phyloP scores from a whole-genome alignment of 1,140 invertebrate species.

The Drosophila repleta region DNA sequence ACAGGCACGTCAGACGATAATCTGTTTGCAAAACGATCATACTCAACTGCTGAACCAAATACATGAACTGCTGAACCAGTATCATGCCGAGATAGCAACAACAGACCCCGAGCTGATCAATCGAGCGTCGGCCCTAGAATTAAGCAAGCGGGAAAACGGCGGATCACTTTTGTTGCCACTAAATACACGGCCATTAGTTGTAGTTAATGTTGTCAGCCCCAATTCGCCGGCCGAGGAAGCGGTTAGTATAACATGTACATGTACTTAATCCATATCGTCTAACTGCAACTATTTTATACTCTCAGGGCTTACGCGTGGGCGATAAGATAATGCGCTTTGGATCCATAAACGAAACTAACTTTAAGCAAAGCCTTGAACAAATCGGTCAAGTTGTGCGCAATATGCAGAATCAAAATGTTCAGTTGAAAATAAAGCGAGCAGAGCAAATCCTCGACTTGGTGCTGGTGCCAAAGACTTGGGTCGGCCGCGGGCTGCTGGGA shows the following conservation, averaged over 20 bases:
- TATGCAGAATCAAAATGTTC: constrained; percentile 87
- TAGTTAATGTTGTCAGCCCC: constrained; percentile 89
- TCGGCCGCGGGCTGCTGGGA: constrained; percentile 90
- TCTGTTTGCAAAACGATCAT: constrained; percentile 96
- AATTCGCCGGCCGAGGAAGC: constrained; percentile 92
- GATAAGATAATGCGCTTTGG: constrained; percentile 93
- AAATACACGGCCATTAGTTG: constrained; percentile 86
- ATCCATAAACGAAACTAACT: constrained; percentile 91
- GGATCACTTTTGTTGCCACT: constrained; percentile 20
- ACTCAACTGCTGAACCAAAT: constrained; percentile 94
- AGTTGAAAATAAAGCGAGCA: constrained; percentile 87
- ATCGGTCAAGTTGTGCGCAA: constrained; percentile 89
- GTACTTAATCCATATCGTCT: background rate
- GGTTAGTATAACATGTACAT: constrained; percentile 85
- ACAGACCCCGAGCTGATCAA: constrained; percentile 69
- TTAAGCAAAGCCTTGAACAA: constrained; percentile 87
- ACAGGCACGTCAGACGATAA: constrained; percentile 93
- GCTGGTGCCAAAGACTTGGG: constrained; percentile 89
- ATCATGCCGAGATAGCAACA: constrained; percentile 84
- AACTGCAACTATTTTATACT: background rate
- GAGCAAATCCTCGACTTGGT: constrained; percentile 85
- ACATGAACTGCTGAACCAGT: constrained; percentile 87
- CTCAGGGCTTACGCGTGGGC: constrained; percentile 90
- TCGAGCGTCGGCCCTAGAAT: constrained; percentile 63
- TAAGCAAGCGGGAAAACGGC: constrained; percentile 41